phyloP scores from a whole-genome alignment of 1,140 invertebrate species.

The Dufourea novaeangliae region DNA sequence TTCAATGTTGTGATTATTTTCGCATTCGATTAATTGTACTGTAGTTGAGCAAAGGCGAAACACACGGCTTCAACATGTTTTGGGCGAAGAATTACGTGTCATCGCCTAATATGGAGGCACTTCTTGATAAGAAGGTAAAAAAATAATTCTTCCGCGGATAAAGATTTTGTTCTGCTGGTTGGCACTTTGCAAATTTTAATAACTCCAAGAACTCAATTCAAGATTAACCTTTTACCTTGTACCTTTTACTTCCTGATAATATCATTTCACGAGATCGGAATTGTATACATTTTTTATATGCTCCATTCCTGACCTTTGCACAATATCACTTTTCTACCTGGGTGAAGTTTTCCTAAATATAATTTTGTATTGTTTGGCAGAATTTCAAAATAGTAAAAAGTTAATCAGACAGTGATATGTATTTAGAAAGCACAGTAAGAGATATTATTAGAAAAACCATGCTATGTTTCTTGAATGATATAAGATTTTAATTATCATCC shows the following conservation, averaged over 20 bases:
- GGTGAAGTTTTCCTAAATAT: background rate
- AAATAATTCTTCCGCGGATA: background rate
- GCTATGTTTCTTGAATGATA: background rate
- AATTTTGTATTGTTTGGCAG: no score
- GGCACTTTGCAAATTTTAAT: background rate
- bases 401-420: background rate
- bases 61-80: slow-evolving; percentile 85
- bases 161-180: background rate
- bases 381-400: no score
- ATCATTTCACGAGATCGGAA: slow-evolving; percentile 13
- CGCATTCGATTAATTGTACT: slow-evolving; percentile 35
- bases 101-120: slow-evolving; percentile 87
- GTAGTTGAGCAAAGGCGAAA: slow-evolving; percentile 13
- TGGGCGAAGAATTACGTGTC: slow-evolving; percentile 89
- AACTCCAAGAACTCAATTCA: background rate
- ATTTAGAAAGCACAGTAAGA: background rate
- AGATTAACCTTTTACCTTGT: slow-evolving; percentile 14
- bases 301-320: background rate
- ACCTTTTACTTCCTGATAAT: slow-evolving; percentile 30
- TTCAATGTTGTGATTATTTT: slow-evolving; percentile 53
- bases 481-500: background rate
- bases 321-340: background rate
- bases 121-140: slow-evolving; percentile 89
- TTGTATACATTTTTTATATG: background rate
- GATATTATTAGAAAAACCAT: background rate